Evolutionary conservation across 2,797 vertebrate genomes (phyloP).

Genomic region (Melopsittacus undulatus): DNA sequence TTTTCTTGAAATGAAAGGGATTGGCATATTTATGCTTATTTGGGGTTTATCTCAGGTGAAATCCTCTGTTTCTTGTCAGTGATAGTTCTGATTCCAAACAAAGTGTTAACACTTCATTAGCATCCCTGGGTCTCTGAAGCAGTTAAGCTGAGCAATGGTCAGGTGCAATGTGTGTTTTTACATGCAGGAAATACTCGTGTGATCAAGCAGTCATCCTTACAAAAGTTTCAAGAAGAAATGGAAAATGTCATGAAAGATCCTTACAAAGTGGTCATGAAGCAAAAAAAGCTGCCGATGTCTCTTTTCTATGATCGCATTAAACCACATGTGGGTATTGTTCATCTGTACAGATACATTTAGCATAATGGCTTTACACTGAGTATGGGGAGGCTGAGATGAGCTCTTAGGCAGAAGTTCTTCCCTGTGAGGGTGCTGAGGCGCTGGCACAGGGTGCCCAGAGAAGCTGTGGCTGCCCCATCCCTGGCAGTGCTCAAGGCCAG

Average conservation of each 20-base stretch:
- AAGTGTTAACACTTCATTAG: neutral
- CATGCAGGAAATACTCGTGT: constrained; percentile 92
- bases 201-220: constrained; percentile 95
- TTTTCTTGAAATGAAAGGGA: neutral
- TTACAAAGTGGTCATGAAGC: constrained; percentile 94
- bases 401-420: neutral
- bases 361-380: neutral
- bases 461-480: neutral
- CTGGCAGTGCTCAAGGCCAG: neutral
- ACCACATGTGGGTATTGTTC: constrained; percentile 87
- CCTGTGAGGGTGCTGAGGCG: neutral
- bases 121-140: neutral
- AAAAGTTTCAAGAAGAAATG: constrained; percentile 98
- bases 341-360: neutral
- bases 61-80: neutral
- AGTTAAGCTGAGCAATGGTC: neutral
- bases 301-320: constrained; percentile 89
- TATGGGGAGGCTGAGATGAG: neutral
- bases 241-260: constrained; percentile 90
- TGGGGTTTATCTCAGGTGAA: neutral
- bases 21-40: rapidly evolving
- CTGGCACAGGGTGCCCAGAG: neutral
- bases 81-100: neutral
- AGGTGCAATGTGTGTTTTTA: neutral
- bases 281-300: constrained; percentile 95